phyloP scores from a whole-genome alignment of 2,888 invertebrate species.

The Andrena camellia region DNA sequence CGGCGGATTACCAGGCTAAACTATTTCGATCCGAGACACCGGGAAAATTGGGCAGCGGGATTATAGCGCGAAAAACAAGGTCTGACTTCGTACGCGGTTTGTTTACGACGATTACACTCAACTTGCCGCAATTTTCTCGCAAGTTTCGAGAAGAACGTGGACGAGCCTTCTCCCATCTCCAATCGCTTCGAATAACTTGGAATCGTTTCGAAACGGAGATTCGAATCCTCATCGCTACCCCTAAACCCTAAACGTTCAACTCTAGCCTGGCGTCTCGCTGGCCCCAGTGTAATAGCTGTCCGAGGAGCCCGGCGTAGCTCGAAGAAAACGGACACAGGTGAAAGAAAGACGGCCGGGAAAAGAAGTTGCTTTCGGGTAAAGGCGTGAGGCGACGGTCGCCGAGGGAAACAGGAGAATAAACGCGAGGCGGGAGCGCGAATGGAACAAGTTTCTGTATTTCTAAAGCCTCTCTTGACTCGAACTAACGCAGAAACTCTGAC shows the following conservation, averaged over 20 bases:
- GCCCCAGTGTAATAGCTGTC: not conserved
- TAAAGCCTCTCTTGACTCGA: conserved; percentile 63
- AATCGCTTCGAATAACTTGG: not conserved
- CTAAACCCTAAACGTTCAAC: not conserved
- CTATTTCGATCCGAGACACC: conserved; percentile 56
- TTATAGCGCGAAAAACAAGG: conserved; percentile 40
- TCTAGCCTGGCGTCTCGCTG: not conserved
- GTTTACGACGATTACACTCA: not conserved
- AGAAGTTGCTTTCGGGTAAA: not conserved
- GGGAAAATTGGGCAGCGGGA: conserved; percentile 36
- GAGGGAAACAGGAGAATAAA: conserved; percentile 30
- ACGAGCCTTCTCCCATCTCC: not conserved
- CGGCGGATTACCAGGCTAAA: conserved; percentile 52
- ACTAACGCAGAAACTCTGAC: conserved; percentile 34
- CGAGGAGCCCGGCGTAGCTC: not conserved
- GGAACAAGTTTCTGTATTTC: conserved; percentile 75
- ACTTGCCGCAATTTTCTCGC: not conserved
- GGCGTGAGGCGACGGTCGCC: conserved; percentile 24
- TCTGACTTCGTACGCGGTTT: not conserved
- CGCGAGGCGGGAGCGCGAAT: conserved; percentile 37
- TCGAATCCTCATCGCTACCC: too few species aligned
- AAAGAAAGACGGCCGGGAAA: not conserved
- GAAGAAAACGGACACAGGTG: not conserved
- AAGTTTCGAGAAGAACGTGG: not conserved
- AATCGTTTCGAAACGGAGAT: too few species aligned